Evolutionary conservation across 2,113 vertebrate species (phyloP).

Genomic region (Burhinus bistriatus): DNA sequence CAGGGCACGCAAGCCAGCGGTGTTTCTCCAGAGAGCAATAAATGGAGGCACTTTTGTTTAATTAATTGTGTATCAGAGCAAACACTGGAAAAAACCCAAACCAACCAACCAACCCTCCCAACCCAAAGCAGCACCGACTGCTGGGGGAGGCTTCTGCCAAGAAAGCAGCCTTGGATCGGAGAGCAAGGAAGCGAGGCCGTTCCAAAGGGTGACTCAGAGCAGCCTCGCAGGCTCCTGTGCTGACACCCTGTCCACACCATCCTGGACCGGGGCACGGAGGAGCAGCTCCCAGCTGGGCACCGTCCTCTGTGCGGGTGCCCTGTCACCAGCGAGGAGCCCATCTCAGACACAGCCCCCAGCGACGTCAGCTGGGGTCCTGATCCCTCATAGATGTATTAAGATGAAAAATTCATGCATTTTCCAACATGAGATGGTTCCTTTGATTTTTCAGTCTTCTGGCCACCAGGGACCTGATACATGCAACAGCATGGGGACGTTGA

Average conservation of each 20-base stretch:
- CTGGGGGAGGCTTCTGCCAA: slow-evolving; percentile 8
- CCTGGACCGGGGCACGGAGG: rapidly evolving
- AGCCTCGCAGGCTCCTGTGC: background rate
- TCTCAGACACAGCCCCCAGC: too few species aligned
- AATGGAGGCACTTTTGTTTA: background rate
- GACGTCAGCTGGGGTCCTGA: background rate
- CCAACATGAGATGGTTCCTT: background rate
- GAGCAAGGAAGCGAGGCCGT: background rate
- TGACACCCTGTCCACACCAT: rapidly evolving
- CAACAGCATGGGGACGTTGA: background rate
- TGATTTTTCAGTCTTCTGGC: background rate
- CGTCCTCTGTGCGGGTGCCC: background rate
- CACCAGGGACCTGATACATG: background rate
- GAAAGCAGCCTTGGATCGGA: slow-evolving; percentile 12
- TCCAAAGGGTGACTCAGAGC: slow-evolving; percentile 38
- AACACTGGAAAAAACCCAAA: slow-evolving; percentile 33
- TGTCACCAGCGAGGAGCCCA: background rate
- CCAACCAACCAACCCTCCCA: background rate
- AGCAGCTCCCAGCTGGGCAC: background rate
- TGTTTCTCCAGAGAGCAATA: background rate
- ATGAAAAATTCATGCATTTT: background rate
- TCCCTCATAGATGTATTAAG: background rate
- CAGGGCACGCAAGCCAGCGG: background rate
- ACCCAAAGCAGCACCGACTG: background rate
- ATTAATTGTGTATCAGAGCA: slow-evolving; percentile 50